A percentile compares a stretch with the other conserved stretches of the same genome.
phyloP scores from a whole-genome alignment of 2,113 vertebrate species.

The Bagarius yarrelli region DNA sequence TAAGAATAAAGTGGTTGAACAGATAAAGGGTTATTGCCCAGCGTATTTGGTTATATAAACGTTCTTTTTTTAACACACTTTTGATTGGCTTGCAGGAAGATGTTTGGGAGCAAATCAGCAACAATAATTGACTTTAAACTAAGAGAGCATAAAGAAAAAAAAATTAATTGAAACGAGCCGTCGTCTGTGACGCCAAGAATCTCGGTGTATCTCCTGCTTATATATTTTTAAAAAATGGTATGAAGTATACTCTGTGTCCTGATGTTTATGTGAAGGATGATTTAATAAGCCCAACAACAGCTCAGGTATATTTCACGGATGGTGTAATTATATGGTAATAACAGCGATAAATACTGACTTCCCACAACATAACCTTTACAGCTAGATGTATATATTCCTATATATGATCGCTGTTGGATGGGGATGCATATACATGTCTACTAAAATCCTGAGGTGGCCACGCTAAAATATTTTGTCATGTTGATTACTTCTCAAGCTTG shows the following conservation, averaged over 20 bases:
- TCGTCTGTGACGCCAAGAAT: slow-evolving; percentile 12
- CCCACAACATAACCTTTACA: slow-evolving; percentile 8
- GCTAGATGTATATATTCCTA: slow-evolving; percentile 4
- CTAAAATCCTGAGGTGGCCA: slow-evolving; percentile 19
- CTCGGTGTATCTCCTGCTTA: slow-evolving; percentile 46
- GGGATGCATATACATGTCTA: background rate
- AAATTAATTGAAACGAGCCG: slow-evolving; percentile 43
- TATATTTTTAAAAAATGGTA: slow-evolving; percentile 38
- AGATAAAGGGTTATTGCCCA: slow-evolving; percentile 3
- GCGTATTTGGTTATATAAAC: slow-evolving; percentile 6
- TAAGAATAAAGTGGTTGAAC: slow-evolving; percentile 22
- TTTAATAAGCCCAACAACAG: slow-evolving; percentile 39
- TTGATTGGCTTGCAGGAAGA: background rate
- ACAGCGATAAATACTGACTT: slow-evolving; percentile 24
- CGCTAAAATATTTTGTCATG: slow-evolving; percentile 30
- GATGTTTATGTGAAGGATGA: slow-evolving; percentile 41
- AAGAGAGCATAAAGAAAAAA: slow-evolving; percentile 43
- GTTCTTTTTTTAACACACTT: background rate
- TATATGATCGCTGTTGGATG: slow-evolving; percentile 23
- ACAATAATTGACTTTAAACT: slow-evolving; percentile 37
- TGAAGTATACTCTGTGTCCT: slow-evolving; percentile 41
- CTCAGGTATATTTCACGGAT: slow-evolving; percentile 44
- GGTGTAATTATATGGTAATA: slow-evolving; percentile 42
- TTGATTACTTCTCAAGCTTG: background rate
- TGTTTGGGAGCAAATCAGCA: slow-evolving; percentile 20